phyloP scores from a whole-genome alignment of 2,113 vertebrate species.

The Isurus oxyrinchus region DNA sequence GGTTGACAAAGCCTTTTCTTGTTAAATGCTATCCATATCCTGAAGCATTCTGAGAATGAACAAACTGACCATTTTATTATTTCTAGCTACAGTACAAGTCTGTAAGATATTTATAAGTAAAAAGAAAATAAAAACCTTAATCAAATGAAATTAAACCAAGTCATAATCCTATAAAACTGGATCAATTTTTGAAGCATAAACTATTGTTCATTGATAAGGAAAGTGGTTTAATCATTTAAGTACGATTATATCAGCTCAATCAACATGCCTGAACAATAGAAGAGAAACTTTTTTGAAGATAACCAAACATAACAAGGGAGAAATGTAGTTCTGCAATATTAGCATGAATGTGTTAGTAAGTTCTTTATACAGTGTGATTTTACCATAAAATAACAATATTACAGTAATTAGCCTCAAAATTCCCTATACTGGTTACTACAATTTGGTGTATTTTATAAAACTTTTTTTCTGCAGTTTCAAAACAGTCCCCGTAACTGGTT shows the following conservation, averaged over 20 bases:
- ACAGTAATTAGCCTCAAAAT: not conserved
- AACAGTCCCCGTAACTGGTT: not conserved
- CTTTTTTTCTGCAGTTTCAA: not conserved
- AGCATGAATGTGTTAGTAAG: not conserved
- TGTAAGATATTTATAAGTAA: not conserved
- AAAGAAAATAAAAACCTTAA: not conserved
- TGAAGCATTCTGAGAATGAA: not conserved
- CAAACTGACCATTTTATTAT: not conserved
- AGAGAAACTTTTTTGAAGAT: not conserved
- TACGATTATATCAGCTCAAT: not conserved
- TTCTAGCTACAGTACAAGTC: not conserved
- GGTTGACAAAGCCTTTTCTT: not conserved
- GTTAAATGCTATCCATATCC: not conserved
- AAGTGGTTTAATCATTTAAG: not conserved
- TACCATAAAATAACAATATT: not conserved
- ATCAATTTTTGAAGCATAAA: not conserved
- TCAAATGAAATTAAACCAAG: not conserved
- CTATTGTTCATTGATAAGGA: not conserved
- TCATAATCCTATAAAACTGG: not conserved
- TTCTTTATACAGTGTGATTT: not conserved
- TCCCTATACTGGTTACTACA: not conserved
- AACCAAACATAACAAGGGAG: not conserved
- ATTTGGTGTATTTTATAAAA: not conserved
- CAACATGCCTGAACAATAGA: not conserved
- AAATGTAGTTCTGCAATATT: not conserved